Evolutionary conservation across 1,140 invertebrate species (phyloP).

Genomic region (Temnothorax longispinosus): DNA sequence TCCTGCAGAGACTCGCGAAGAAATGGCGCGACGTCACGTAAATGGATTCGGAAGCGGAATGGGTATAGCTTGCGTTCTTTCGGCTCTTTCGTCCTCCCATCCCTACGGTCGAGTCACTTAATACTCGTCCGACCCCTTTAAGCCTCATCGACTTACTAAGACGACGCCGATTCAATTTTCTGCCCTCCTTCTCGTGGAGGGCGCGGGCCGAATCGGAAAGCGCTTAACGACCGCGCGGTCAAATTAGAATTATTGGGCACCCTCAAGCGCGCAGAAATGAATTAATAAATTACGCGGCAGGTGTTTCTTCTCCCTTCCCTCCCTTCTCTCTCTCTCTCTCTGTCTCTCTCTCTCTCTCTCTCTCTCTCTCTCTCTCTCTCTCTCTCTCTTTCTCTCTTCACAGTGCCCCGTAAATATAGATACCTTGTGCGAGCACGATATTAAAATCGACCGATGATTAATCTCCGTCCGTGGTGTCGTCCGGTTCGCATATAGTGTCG

Average conservation of each 20-base stretch:
- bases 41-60: conserved; percentile 47
- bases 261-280: conserved; percentile 64
- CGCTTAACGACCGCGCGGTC: conserved; percentile 68
- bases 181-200: conserved; percentile 19
- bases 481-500: conserved; percentile 26
- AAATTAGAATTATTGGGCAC: conserved; percentile 76
- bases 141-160: conserved; percentile 69
- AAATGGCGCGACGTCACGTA: conserved; percentile 42
- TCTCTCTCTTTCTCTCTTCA: not conserved
- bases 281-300: conserved; percentile 76
- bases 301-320: no score
- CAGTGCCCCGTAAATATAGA: conserved; percentile 38
- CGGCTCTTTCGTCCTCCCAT: not conserved
- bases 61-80: conserved; percentile 34
- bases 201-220: conserved; percentile 68
- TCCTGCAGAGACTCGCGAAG: conserved; percentile 54
- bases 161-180: conserved; percentile 75
- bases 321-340: not conserved
- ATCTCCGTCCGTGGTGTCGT: conserved; percentile 62
- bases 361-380: not conserved
- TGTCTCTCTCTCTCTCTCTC: not conserved
- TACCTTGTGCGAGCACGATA: conserved; percentile 60
- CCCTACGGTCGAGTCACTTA: conserved; percentile 45
- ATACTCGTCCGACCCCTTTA: conserved; percentile 71
- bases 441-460: conserved; percentile 79